Evolutionary conservation across 2,797 vertebrate species (phyloP), one percentile per base, ranked within the genome.

Genomic region (Phrynocephalus guinanensis): DNA sequence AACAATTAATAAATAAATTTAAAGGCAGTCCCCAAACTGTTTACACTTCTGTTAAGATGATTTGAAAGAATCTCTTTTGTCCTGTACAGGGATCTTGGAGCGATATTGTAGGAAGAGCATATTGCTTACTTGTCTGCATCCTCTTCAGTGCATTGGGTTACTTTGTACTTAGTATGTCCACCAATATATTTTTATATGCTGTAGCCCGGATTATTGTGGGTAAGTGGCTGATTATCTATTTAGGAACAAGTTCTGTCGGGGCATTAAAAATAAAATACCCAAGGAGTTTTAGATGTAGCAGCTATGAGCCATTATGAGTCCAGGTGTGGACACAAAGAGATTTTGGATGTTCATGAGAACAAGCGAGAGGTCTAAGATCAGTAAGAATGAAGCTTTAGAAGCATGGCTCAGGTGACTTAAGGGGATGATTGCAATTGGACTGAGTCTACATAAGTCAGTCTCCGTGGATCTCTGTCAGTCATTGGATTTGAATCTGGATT

Each of bases 81-180:
- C 90, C 91, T 94, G 76, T 91, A 28, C 96, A 99, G 99, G 99
- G 99, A 89, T 98, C 98, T 95, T 99, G 99, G 99, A 99, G 99
- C 82, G 99, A 99, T 73, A 92, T 99, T 91, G 97, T 98, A 50
- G 99, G 99, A 84, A 97, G 98, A 90, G 96, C 90, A 3, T 95
- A 96, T 95, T 98, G 98, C 28, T 94, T 99, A 92, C 97, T 99
- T 87, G 95, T 97, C 4, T 99, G 98, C 84, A 97, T 99, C 93
- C 95, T 99, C 90, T 95, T 98, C 60, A 99, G 98, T 73, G 97
- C 98, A 20, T 87, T 98, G 48, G 98, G 99, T 84, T 99, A 99
- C 79, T 94, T 96, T 76, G 96, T 99, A 73, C 97, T 99, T 3
- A 98, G 98, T 79, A 95, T 96, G 87, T 98, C 98, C 84, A 97